phyloP scores from a whole-genome alignment of 2,888 invertebrate species.

The Drepanosiphum platanoidis region DNA sequence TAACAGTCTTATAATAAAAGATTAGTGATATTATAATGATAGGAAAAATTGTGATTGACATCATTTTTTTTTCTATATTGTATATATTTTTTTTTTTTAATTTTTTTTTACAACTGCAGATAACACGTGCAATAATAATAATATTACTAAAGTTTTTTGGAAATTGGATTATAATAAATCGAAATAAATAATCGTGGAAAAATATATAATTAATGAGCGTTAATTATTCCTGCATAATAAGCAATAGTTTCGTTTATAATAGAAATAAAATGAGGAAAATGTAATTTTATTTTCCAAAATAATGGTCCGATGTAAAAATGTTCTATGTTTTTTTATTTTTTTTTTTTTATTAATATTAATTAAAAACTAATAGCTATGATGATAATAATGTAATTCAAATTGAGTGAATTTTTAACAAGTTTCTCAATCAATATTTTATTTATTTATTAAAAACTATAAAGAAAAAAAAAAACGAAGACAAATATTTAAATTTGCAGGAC shows the following conservation, averaged over 20 bases:
- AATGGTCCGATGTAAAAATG: conserved; percentile 37
- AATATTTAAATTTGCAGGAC: conserved; percentile 56
- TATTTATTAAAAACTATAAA: conserved; percentile 56
- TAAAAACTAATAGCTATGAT: conserved; percentile 55
- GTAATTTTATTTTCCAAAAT: conserved; percentile 17
- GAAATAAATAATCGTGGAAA: conserved; percentile 50
- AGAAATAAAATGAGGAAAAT: conserved; percentile 45
- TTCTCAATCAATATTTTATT: conserved; percentile 39
- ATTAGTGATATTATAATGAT: conserved; percentile 60
- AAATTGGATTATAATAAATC: conserved; percentile 50
- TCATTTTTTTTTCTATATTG: conserved; percentile 56
- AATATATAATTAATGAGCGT: conserved; percentile 58
- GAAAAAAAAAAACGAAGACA: conserved; percentile 53
- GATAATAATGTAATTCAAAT: conserved; percentile 59
- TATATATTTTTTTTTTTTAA: no score
- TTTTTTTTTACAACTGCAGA: conserved; percentile 56
- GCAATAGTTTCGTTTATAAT: conserved; percentile 55
- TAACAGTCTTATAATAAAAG: conserved; percentile 62
- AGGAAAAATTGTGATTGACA: conserved; percentile 60
- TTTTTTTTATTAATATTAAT: conserved; percentile 38
- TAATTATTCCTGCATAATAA: conserved; percentile 54
- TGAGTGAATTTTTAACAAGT: conserved; percentile 57
- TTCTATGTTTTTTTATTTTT: conserved; percentile 20
- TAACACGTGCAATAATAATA: conserved; percentile 54
- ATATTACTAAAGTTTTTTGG: conserved; percentile 35